A percentile compares a stretch with the other conserved stretches of the same genome.
Evolutionary conservation across 2,797 vertebrate species (phyloP).

Genomic region (Sebastolobus altivelis): DNA sequence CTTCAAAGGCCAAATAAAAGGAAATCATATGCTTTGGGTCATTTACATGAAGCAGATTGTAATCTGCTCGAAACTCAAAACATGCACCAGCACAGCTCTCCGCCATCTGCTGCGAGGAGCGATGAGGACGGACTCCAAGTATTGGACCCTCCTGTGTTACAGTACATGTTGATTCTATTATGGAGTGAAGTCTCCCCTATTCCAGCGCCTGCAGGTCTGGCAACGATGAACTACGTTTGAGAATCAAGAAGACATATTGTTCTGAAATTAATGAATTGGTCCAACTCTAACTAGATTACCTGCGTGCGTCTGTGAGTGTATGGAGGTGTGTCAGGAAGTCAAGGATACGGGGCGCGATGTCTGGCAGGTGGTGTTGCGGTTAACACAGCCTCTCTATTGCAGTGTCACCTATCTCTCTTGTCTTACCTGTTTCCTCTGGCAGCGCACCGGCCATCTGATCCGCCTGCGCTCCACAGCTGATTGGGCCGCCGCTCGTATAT

Average conservation of each 20-base stretch:
- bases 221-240: constrained; percentile 29
- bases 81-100: constrained; percentile 67
- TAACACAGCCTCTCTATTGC: constrained; percentile 63
- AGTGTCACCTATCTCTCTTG: constrained; percentile 75
- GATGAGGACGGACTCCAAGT: constrained; percentile 43
- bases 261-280: constrained; percentile 55
- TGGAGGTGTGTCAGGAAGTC: constrained; percentile 29
- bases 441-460: constrained; percentile 71
- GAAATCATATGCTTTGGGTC: constrained; percentile 73
- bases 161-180: constrained; percentile 80
- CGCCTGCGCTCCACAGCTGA: constrained; percentile 59
- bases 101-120: constrained; percentile 63
- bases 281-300: constrained; percentile 29
- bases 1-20: constrained; percentile 59
- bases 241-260: constrained; percentile 49
- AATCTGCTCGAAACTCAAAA: constrained; percentile 73
- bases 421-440: constrained; percentile 58
- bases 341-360: constrained; percentile 42
- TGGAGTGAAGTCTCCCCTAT: constrained; percentile 49
- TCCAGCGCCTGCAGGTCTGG: constrained; percentile 56
- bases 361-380: constrained; percentile 69
- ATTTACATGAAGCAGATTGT: constrained; percentile 68
- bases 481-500: constrained; percentile 62
- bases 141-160: constrained; percentile 72
- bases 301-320: constrained; percentile 1